Conservation (phyloP, 2,113 vertebrate genomes). For the Isurus oxyrinchus region DNA sequence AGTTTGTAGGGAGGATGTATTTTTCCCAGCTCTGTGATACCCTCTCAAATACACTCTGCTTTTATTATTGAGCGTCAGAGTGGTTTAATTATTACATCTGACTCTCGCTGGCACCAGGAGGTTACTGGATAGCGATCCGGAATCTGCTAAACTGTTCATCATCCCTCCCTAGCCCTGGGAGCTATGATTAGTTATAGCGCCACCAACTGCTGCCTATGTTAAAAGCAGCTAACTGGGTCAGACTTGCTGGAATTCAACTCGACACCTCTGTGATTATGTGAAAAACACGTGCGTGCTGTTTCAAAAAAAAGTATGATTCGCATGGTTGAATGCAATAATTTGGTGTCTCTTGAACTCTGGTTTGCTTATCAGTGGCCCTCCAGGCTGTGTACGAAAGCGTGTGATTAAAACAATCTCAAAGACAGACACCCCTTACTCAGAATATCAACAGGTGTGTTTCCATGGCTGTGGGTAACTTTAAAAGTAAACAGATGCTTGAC, state of each 20-base stretch:
- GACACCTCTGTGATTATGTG: neutral
- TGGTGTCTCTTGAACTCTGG: neutral
- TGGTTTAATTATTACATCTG: neutral
- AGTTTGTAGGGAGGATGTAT: neutral
- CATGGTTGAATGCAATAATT: neutral
- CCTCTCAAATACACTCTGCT: too few species aligned
- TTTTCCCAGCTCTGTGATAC: neutral
- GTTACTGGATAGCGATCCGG: neutral
- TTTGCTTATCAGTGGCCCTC: neutral
- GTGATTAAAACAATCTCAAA: slow-evolving; percentile 10
- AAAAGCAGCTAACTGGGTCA: neutral
- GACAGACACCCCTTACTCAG: neutral
- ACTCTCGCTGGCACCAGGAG: neutral
- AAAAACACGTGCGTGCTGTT: neutral
- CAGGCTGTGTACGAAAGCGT: neutral
- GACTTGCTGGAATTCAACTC: neutral
- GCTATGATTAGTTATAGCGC: neutral
- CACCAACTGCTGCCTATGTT: neutral
- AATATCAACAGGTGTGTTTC: neutral
- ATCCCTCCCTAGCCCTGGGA: neutral
- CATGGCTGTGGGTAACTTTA: slow-evolving; percentile 9
- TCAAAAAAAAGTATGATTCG: neutral
- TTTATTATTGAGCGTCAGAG: neutral
- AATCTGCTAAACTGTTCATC: neutral
- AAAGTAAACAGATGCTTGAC: neutral